Evolutionary conservation across 2,888 invertebrate species (phyloP), one percentile per base, ranked within the genome.

Genomic region (Eucriotettix oculatus): DNA sequence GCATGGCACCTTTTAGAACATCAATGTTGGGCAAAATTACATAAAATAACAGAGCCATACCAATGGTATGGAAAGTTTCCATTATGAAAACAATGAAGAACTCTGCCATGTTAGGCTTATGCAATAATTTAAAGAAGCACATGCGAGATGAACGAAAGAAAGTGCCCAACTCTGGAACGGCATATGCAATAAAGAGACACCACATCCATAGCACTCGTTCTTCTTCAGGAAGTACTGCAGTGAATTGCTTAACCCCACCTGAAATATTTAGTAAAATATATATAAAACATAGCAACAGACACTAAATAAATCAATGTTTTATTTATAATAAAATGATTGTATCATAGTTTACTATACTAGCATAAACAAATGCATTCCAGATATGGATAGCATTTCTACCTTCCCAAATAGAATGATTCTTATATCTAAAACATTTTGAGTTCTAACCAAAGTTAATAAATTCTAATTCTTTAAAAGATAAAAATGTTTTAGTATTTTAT

Each of bases 141-240:
- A 94, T 93, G 69, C 93, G 82, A 58, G 84, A 77, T 41, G 93
- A 85, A 60, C 93, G 80, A 68, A 96, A 86, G 64, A 94, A 76
- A 2, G 90, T 84, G 59, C 95, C 90, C 61, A 91, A 76, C 75
- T 96, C 95, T 0, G 96, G 96, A 58, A 93, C 83, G 48, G 89
- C 81, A 70, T 90, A 92, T 3, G 89, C 90, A 65, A 93, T 86
- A 59, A 94, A 76, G 58, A 96, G 73, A 62, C 90, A 89, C 93
- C 95, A 95, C 73, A 91, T 88, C 93, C 93, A 94, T 56, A 87
- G 90, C 64, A 93, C 86, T 59, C 91, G 81, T 74, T 94, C 93
- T 67, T 86, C 85, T 66, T 87, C 86, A 40, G 92, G 90, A 66
- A 93, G 76, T 66, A 81, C 82, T 10, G 87, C 89, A 69, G 86